Conservation (phyloP, 2,888 invertebrate species). For the Lacanobia wlatinum region DNA sequence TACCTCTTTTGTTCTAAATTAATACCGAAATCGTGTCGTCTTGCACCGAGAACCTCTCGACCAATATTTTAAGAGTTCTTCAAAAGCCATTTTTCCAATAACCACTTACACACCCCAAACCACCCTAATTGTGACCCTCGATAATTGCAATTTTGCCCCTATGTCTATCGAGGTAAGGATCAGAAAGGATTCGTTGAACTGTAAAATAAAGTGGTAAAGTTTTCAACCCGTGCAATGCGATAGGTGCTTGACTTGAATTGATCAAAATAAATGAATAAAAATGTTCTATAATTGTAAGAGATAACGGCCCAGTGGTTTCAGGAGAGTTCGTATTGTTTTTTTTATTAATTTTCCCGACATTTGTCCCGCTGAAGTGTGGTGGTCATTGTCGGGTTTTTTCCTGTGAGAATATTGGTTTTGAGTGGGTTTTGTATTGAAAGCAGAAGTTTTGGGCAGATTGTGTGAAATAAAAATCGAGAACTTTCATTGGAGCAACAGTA, state of each 20-base stretch:
- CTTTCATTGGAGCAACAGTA: slow-evolving; percentile 1
- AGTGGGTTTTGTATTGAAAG: slow-evolving; percentile 60
- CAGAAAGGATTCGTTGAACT: slow-evolving; percentile 12
- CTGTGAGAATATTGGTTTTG: slow-evolving; percentile 84
- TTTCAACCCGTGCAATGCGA: slow-evolving; percentile 80
- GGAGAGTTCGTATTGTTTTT: slow-evolving; percentile 83
- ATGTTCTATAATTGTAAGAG: slow-evolving; percentile 81
- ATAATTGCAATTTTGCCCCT: slow-evolving; percentile 61
- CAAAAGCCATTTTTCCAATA: slow-evolving; percentile 86
- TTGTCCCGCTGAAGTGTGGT: slow-evolving; percentile 66
- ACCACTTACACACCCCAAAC: slow-evolving; percentile 82
- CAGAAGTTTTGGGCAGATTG: slow-evolving; percentile 63
- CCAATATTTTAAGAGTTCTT: slow-evolving; percentile 81
- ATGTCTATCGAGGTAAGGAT: slow-evolving; percentile 46
- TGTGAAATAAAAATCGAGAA: slow-evolving; percentile 37
- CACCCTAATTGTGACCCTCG: slow-evolving; percentile 37
- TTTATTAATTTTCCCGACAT: slow-evolving; percentile 73
- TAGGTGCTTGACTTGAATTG: slow-evolving; percentile 86
- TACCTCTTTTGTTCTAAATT: slow-evolving; percentile 73
- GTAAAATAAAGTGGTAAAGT: slow-evolving; percentile 56
- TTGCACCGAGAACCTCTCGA: slow-evolving; percentile 73
- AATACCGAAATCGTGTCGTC: slow-evolving; percentile 78
- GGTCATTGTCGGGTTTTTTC: slow-evolving; percentile 75
- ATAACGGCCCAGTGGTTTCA: slow-evolving; percentile 83
- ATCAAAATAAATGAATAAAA: slow-evolving; percentile 85